A percentile compares a stretch with the other conserved stretches of the same genome.
Conservation (phyloP, 1,140 invertebrate genomes). For the Gonioctena quinquepunctata region DNA sequence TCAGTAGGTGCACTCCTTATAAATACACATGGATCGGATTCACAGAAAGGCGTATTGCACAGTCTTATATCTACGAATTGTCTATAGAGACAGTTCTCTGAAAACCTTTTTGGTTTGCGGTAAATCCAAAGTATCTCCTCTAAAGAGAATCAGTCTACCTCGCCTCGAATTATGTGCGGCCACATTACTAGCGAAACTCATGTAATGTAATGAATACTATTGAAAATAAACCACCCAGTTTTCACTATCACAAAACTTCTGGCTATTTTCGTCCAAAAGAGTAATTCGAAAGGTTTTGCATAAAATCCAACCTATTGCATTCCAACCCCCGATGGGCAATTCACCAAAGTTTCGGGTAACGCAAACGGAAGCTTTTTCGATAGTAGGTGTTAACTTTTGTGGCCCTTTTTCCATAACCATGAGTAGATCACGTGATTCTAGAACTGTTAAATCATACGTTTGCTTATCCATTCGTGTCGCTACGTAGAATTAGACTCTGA, state of each 20-base stretch:
- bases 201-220: too few relatives aligned
- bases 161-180: too few relatives aligned
- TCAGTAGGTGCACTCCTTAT: too few relatives aligned
- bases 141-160: too few relatives aligned
- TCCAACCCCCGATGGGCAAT: slow-evolving; percentile 24
- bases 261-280: slow-evolving; percentile 21
- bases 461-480: slow-evolving; percentile 51
- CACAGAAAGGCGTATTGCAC: too few relatives aligned
- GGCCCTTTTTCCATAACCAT: slow-evolving; percentile 39
- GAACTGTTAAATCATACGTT: slow-evolving; percentile 47
- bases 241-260: slow-evolving; percentile 18
- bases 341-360: slow-evolving; percentile 36
- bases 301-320: not conserved
- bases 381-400: slow-evolving; percentile 44
- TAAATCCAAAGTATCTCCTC: too few relatives aligned
- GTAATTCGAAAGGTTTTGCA: slow-evolving; percentile 2
- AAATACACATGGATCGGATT: too few relatives aligned
- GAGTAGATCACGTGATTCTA: slow-evolving; percentile 22
- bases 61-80: too few relatives aligned
- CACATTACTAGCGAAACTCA: too few relatives aligned
- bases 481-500: too few relatives aligned
- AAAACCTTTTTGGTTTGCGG: too few relatives aligned
- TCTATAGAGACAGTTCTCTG: too few relatives aligned
- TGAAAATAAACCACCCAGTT: slow-evolving; percentile 18
- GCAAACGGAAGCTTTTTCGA: slow-evolving; percentile 39